Conservation (phyloP, 2,888 invertebrate species). For the Thecophora atra region DNA sequence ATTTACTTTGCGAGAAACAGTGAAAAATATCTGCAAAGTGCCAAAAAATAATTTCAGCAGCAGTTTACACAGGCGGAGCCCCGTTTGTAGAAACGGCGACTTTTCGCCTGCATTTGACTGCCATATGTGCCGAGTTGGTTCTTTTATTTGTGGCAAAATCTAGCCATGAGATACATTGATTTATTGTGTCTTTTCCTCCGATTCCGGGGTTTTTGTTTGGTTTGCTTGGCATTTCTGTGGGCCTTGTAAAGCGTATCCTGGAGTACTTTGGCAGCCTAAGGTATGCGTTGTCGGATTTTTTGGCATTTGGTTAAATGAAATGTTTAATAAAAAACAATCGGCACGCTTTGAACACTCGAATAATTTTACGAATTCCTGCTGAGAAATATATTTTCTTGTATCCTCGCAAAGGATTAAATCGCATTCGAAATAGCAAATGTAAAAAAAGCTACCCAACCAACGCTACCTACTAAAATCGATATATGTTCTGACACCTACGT, state of each 20-base stretch:
- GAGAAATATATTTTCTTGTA: not conserved
- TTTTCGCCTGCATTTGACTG: conserved; percentile 20
- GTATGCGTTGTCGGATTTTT: conserved; percentile 33
- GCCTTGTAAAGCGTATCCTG: conserved; percentile 21
- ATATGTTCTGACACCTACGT: too few species aligned
- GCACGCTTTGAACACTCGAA: not conserved
- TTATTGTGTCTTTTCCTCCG: conserved; percentile 51
- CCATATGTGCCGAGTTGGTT: conserved; percentile 28
- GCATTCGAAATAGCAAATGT: not conserved
- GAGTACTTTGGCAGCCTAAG: conserved; percentile 34
- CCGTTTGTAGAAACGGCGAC: conserved; percentile 20
- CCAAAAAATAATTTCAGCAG: conserved; percentile 60
- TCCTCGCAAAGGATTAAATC: not conserved
- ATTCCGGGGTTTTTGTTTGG: not conserved
- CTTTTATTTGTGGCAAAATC: conserved; percentile 10
- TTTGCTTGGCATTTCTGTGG: conserved; percentile 12
- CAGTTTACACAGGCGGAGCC: conserved; percentile 40
- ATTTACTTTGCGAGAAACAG: conserved; percentile 54
- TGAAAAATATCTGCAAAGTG: conserved; percentile 44
- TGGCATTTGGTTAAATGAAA: conserved; percentile 40
- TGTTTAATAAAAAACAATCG: conserved; percentile 32
- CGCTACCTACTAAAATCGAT: too few species aligned
- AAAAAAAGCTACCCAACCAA: too few species aligned
- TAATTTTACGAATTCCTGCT: not conserved
- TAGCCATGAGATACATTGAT: conserved; percentile 52